phyloP scores from a whole-genome alignment of 2,797 vertebrate species.

The Mormyrus hasselquistii region DNA sequence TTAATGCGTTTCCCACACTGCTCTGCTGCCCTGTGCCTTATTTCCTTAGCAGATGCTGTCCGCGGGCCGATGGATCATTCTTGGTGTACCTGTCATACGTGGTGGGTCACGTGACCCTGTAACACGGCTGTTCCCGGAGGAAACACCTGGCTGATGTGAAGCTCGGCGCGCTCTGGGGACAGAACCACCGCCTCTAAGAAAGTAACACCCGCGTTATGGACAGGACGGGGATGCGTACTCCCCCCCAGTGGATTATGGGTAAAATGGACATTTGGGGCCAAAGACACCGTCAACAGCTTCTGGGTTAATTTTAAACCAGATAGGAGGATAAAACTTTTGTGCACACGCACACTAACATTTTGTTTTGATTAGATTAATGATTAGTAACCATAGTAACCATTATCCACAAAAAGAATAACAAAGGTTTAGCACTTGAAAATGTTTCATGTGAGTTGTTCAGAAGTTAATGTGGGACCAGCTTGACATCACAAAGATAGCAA shows the following conservation, averaged over 20 bases:
- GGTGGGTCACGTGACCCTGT: neutral
- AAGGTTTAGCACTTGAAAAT: neutral
- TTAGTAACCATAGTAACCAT: neutral
- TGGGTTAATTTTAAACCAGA: neutral
- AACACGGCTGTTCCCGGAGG: neutral
- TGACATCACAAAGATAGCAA: neutral
- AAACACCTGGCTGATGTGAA: too few species aligned
- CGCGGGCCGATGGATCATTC: neutral
- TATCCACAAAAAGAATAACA: neutral
- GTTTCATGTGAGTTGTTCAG: neutral
- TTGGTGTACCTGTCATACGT: neutral
- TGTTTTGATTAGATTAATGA: neutral
- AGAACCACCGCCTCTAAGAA: too few species aligned
- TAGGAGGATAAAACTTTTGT: neutral
- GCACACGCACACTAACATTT: constrained; percentile 2
- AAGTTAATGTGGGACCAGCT: neutral
- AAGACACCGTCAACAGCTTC: neutral
- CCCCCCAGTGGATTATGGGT: neutral
- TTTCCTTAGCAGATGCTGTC: neutral
- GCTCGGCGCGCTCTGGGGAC: too few species aligned
- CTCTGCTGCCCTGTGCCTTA: neutral
- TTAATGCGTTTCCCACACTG: neutral
- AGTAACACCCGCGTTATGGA: neutral
- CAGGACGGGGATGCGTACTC: neutral
- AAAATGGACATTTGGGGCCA: neutral